phyloP scores from a whole-genome alignment of 2,113 vertebrate species.

The Beaufortia kweichowensis region DNA sequence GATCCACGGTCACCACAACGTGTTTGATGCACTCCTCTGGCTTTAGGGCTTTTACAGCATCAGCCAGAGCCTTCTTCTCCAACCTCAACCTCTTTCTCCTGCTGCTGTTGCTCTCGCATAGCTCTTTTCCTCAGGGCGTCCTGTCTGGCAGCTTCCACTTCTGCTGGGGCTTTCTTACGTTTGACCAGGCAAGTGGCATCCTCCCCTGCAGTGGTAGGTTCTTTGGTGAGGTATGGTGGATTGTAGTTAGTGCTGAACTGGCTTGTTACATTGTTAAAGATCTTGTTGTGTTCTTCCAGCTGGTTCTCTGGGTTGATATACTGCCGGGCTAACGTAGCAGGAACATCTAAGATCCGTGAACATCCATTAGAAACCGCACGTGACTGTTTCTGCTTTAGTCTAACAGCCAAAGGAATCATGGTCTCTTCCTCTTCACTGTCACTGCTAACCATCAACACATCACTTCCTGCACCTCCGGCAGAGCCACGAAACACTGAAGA shows the following conservation, averaged over 20 bases:
- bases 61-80: slow-evolving; percentile 65
- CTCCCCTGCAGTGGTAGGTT: not conserved
- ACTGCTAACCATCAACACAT: slow-evolving; percentile 71
- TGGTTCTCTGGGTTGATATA: slow-evolving; percentile 5
- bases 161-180: slow-evolving; percentile 61
- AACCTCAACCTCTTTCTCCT: slow-evolving; percentile 67
- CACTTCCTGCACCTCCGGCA: not conserved
- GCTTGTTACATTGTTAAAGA: slow-evolving; percentile 12
- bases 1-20: slow-evolving; percentile 79
- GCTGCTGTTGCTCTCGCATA: slow-evolving; percentile 58
- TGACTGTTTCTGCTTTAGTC: slow-evolving; percentile 67
- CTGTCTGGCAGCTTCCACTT: slow-evolving; percentile 55
- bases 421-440: slow-evolving; percentile 73
- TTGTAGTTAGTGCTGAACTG: not conserved
- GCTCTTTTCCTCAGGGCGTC: slow-evolving; percentile 55
- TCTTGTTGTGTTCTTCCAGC: not conserved
- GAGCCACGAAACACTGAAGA: not conserved
- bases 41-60: slow-evolving; percentile 73
- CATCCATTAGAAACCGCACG: not conserved
- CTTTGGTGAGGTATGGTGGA: slow-evolving; percentile 7
- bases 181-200: slow-evolving; percentile 23
- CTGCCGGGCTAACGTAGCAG: not conserved
- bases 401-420: slow-evolving; percentile 69
- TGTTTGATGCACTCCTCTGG: slow-evolving; percentile 85
- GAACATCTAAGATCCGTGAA: not conserved